phyloP scores from a whole-genome alignment of 2,888 invertebrate species.

The Nesidiocoris tenuis region DNA sequence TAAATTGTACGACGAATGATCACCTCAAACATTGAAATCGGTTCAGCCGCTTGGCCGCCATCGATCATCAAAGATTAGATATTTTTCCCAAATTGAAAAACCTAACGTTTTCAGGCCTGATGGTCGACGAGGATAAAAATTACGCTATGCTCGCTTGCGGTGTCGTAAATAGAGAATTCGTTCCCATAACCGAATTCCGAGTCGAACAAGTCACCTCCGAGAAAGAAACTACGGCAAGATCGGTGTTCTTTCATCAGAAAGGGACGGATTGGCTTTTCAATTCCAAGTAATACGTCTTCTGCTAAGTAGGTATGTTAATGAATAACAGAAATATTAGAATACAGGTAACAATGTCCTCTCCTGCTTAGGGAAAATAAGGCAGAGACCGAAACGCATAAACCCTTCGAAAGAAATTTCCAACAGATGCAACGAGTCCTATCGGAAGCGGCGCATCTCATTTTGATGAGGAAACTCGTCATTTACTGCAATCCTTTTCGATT shows the following conservation, averaged over 20 bases:
- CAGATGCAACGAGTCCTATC: slow-evolving; percentile 25
- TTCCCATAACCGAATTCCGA: slow-evolving; percentile 25
- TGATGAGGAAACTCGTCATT: slow-evolving; percentile 33
- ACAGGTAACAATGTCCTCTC: too few species aligned
- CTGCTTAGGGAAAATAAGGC: slow-evolving; percentile 9
- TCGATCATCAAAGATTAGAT: too few species aligned
- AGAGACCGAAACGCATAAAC: slow-evolving; percentile 4
- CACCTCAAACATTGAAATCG: too few species aligned
- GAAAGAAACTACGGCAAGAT: not conserved
- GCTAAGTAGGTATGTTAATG: too few species aligned
- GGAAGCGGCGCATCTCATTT: slow-evolving; percentile 20
- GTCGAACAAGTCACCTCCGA: slow-evolving; percentile 15
- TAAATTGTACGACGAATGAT: too few species aligned
- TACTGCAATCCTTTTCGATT: slow-evolving; percentile 3
- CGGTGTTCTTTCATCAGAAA: slow-evolving; percentile 18
- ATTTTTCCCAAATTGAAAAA: too few species aligned
- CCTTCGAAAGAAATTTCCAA: not conserved
- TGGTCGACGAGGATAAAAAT: not conserved
- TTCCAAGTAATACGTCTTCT: too few species aligned
- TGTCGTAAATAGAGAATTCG: slow-evolving; percentile 1
- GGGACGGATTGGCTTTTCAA: slow-evolving; percentile 21
- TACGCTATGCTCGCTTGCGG: slow-evolving; percentile 25
- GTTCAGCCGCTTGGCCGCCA: too few species aligned
- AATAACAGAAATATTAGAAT: too few species aligned
- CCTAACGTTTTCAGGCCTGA: not conserved